Evolutionary conservation across 1,140 invertebrate genomes (phyloP), one percentile per base, ranked within the genome.

Genomic region (Bombyx mandarina): DNA sequence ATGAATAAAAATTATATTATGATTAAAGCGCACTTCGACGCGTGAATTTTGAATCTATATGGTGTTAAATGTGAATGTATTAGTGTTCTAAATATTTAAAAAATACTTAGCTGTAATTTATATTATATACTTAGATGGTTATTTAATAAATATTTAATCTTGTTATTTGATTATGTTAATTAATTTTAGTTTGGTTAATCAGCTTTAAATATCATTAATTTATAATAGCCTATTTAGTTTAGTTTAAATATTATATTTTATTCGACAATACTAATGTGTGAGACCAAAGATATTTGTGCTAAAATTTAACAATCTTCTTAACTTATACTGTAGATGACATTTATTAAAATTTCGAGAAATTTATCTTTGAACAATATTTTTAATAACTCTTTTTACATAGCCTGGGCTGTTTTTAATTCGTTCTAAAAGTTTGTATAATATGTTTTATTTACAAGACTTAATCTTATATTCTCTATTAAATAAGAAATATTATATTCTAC

Each of bases 31-130:
- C 73, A 63, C 60, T 58, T 54, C 56, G 71, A 74, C 73, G 74
- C 73, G 74, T 59, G 45, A 56, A 60, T 65, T 67, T 73, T 67
- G 67, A 73, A 78, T 75, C 68, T 76, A 55, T 64, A 72, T 72
- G 69, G 69, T 71, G 67, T 75, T 75, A 65, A 55, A 49, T 54
- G 57, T 58, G 42, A 22, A 56, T 53, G 35, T 58, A 58, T 46
- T 51, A 43, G 58, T 47, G 9, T 22, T 18, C 45, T 49, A 53
- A 10, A 54, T 57, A 57, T 51, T 52, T 12, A 43, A 45, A 44
- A 10, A 54, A 12, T 45, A 45, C 46, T 42, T 62, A 60, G 54
- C 45, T 52, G 55, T 52, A 57, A 42, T 54, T 45, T 56, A 48
- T 63, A 56, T 50, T 52, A 50, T 56, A 53, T 56, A 50, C 5